Conservation (phyloP, 2,888 invertebrate genomes). For the Orthonychiurus folsomi region DNA sequence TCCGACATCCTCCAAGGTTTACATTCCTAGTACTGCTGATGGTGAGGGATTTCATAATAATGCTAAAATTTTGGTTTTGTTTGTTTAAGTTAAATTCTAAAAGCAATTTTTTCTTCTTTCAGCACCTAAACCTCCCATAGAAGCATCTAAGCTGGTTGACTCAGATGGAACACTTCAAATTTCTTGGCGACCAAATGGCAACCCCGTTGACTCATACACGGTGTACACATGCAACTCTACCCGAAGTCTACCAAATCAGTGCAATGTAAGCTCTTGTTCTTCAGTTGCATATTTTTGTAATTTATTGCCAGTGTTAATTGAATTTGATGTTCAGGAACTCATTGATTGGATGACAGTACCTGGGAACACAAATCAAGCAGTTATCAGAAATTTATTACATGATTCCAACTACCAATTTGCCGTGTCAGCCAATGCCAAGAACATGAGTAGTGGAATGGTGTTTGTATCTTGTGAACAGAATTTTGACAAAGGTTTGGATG, state of each 20-base stretch:
- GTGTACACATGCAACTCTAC: constrained; percentile 58
- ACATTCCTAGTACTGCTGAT: constrained; percentile 53
- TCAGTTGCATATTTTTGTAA: no score
- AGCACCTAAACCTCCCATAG: constrained; percentile 50
- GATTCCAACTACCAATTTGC: constrained; percentile 59
- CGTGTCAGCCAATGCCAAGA: constrained; percentile 63
- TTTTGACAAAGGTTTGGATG: constrained; percentile 45
- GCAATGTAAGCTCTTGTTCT: constrained; percentile 45
- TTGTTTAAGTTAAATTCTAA: no score
- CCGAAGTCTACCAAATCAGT: constrained; percentile 53
- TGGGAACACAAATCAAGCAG: no score
- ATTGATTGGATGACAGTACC: no score
- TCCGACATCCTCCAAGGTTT: constrained; percentile 51
- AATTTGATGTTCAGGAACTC: no score
- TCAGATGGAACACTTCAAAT: constrained; percentile 63
- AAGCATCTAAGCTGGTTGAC: constrained; percentile 63
- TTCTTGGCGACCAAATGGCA: constrained; percentile 56
- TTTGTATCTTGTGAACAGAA: constrained; percentile 70
- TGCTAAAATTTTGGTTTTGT: no score
- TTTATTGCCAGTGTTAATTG: no score
- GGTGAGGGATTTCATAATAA: constrained; percentile 46
- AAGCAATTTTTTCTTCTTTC: constrained; percentile 32
- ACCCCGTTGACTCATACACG: constrained; percentile 54
- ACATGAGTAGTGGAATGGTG: constrained; percentile 69
- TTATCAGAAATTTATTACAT: no score